Conservation (phyloP, 1,140 invertebrate species). For the Notospermus geniculatus region DNA sequence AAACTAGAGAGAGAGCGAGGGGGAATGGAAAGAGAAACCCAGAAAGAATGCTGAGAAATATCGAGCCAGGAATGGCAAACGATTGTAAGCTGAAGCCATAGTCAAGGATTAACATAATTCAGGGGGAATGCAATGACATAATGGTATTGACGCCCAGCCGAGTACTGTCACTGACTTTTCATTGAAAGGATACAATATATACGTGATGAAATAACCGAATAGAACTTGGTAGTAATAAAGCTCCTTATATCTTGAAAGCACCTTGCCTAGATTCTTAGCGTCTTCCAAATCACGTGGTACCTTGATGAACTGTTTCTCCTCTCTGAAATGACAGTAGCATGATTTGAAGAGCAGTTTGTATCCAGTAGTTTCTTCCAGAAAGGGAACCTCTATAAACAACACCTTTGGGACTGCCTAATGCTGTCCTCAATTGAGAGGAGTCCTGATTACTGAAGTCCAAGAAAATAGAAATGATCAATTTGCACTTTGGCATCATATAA, state of each 20-base stretch:
- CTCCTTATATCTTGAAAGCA: conserved; percentile 91
- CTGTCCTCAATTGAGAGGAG: no score
- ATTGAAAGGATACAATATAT: conserved; percentile 99
- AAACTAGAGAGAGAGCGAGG: conserved; percentile 85
- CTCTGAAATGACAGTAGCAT: conserved; percentile 70
- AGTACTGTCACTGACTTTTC: no score
- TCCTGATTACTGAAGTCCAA: no score
- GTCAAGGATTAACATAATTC: no score
- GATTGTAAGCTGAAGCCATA: conserved; percentile 86
- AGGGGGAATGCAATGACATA: no score
- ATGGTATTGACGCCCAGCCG: no score
- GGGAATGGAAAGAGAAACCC: conserved; percentile 96
- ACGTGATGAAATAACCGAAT: conserved; percentile 83
- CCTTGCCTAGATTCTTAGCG: conserved; percentile 88
- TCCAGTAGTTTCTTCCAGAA: no score
- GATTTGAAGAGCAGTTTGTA: no score
- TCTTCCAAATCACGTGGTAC: conserved; percentile 92
- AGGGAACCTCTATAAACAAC: no score
- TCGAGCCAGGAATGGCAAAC: conserved; percentile 98
- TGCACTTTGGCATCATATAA: no score
- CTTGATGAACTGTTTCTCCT: conserved; percentile 85
- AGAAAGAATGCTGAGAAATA: conserved; percentile 95
- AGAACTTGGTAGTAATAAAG: conserved; percentile 92
- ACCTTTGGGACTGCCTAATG: no score
- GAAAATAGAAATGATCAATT: no score